Conservation (phyloP, 2,888 invertebrate genomes). For the Apotomis capreana region DNA sequence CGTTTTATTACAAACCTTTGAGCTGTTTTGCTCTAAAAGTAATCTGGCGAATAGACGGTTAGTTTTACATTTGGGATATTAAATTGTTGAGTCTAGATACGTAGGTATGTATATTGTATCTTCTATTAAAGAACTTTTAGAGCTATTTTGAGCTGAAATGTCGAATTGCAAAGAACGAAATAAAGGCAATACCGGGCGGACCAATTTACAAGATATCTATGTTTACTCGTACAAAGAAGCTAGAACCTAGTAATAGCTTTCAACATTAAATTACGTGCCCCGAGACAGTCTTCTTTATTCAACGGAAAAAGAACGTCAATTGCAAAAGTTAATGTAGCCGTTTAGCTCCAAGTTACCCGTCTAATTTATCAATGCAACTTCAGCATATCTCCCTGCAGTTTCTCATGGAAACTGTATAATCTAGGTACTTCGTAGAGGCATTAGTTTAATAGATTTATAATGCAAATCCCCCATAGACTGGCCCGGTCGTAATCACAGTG, state of each 20-base stretch:
- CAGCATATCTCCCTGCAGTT: slow-evolving; percentile 39
- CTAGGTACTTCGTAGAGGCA: slow-evolving; percentile 47
- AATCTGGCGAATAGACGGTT: no score
- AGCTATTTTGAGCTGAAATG: no score
- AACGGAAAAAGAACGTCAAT: slow-evolving; percentile 15
- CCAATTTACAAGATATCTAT: no score
- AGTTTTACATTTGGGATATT: no score
- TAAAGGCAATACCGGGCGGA: no score
- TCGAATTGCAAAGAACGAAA: no score
- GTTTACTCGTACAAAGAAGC: not conserved
- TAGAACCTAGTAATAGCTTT: slow-evolving; percentile 3
- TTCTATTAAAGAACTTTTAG: no score
- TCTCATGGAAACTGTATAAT: slow-evolving; percentile 48
- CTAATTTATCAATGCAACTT: slow-evolving; percentile 29
- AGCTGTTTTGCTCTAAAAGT: no score
- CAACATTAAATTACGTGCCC: slow-evolving; percentile 12
- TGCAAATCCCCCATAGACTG: slow-evolving; percentile 56
- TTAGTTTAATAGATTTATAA: slow-evolving; percentile 57
- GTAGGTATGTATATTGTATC: no score
- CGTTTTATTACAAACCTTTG: no score
- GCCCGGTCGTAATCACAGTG: slow-evolving; percentile 54
- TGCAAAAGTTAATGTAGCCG: slow-evolving; percentile 11
- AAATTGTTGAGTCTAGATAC: no score
- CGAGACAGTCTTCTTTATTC: slow-evolving; percentile 9
- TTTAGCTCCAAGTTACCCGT: slow-evolving; percentile 20